Evolutionary conservation across 1,140 invertebrate species (phyloP).

Genomic region (Notospermus geniculatus): DNA sequence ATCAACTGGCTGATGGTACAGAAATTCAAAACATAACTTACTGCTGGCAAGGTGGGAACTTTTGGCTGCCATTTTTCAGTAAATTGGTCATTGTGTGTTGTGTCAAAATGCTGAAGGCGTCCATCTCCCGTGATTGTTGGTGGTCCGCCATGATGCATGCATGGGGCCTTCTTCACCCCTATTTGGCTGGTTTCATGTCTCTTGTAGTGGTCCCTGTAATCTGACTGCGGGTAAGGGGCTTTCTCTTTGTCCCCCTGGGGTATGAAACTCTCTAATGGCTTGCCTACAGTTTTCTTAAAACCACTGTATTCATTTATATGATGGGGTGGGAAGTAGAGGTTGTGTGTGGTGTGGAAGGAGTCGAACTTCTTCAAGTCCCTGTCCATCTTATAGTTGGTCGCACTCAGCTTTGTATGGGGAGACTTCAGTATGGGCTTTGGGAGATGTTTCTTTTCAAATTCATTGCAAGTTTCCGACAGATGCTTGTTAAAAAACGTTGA

Average conservation of each 20-base stretch:
- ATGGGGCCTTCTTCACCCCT: constrained; percentile 32
- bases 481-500: constrained; percentile 35
- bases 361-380: constrained; percentile 39
- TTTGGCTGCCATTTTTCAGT: constrained; percentile 29
- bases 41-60: constrained; percentile 32
- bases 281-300: constrained; percentile 10
- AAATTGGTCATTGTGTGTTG: constrained; percentile 37
- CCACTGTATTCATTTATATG: constrained; percentile 25
- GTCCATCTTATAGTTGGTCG: constrained; percentile 50
- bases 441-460: constrained; percentile 37
- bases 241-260: constrained; percentile 37
- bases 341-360: constrained; percentile 38
- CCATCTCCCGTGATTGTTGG: constrained; percentile 45
- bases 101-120: constrained; percentile 31
- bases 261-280: not conserved
- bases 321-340: constrained; percentile 39
- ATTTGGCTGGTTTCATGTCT: constrained; percentile 37
- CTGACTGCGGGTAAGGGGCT: constrained; percentile 34
- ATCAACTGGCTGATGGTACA: no score
- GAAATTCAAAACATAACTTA: constrained; percentile 31
- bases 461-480: constrained; percentile 38
- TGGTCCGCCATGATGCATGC: constrained; percentile 42
- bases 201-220: constrained; percentile 37
- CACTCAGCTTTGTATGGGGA: constrained; percentile 33
- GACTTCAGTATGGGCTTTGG: constrained; percentile 32